Base-by-base conservation (phyloP, 2,888 invertebrate genomes). In the Phaedon cochleariae region DNA sequence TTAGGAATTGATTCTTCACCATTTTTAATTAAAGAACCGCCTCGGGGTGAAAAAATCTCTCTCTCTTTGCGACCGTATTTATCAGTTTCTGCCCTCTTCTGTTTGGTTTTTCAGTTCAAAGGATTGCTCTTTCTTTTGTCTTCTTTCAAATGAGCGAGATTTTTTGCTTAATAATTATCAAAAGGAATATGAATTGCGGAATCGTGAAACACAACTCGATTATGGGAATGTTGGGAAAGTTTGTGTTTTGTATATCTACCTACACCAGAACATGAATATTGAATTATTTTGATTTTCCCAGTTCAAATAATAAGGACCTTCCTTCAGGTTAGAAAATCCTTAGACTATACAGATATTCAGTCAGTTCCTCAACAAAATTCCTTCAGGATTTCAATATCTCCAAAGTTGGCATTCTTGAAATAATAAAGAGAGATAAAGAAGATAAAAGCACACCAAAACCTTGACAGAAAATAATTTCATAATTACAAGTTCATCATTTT, bases 21-120 rank as follows among this genome's bases (percentile, higher is more conserved):
- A 74, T 76, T 77, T 77, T 79, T 79, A 78, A 79, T 78, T 79
- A 77, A 77, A 77, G 76, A 74, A 73, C 73, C 65, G 73, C 76
- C 73, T 57, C 58, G 34, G 73, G 73, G 67, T 31, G 68, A 62
- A 70, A 73, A 73, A 72, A 67, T 67, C 65, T 67, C 61, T 69
- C 62, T 67, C 63, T 69, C 59, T 67, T 53, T 63, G 69, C 69
- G 68, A 65, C 71, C 63, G 71, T 76, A 76, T 77, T 74, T 77
- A 77, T 77, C 77, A 77, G 76, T 76, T 77, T 70, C 70, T 74
- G 75, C 74, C 62, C 41, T 65, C 71, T 72, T 76, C 72, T 75
- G 74, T 74, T 76, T 75, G 74, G 73, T 67, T 74, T 73, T 73
- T 70, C 69, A 77, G 76, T 74, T 77, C 77, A 77, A 77, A 77